Base-by-base conservation (phyloP, 1,140 invertebrate genomes). In the Drosophila nebulosa region DNA sequence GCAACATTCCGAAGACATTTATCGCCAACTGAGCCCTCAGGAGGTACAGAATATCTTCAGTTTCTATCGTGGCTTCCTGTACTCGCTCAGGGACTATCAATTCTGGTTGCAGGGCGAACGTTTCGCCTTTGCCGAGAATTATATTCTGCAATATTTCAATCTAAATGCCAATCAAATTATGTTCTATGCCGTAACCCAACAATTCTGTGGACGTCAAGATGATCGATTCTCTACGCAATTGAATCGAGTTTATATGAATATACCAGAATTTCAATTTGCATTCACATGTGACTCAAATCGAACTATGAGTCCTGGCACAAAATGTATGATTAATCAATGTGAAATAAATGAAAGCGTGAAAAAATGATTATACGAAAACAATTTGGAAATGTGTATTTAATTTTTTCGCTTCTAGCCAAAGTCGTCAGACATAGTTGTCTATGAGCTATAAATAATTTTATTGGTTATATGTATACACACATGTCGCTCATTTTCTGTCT, bases 141-240 rank as follows among this genome's bases (percentile, higher is more conserved):
- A 79, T 36, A 83, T 90, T 2, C 55, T 90, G 22, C 69, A 90
- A 32, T 79, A 81, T 53, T 90, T 89, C 10, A 61, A 73, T 2
- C 50, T 90, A 21, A 57, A 88, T 50, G 61, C 84, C 3, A 63
- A 67, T 5, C 80, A 64, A 10, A 66, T 90, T 3, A 58, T 90
- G 22, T 90, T 90, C 55, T 90, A 90, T 73, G 89, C 89, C 1
- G 89, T 81, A 26, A 89, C 89, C 1, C 89, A 90, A 21, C 77
- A 78, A 22, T 32, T 81, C 12, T 90, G 89, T 18, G 72, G 72
- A 26, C 85, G 89, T 0, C 84, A 88, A 24, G 65, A 76, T 2
- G 64, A 69, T 4, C 64, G 74, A 12, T 85, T 74, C 64, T 56
- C 71, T 0, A 46, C 69, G 0, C 64, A 84, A 18, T 65, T 90